Evolutionary conservation across 2,888 invertebrate species (phyloP).

Genomic region (Phragmatobia fuliginosa): DNA sequence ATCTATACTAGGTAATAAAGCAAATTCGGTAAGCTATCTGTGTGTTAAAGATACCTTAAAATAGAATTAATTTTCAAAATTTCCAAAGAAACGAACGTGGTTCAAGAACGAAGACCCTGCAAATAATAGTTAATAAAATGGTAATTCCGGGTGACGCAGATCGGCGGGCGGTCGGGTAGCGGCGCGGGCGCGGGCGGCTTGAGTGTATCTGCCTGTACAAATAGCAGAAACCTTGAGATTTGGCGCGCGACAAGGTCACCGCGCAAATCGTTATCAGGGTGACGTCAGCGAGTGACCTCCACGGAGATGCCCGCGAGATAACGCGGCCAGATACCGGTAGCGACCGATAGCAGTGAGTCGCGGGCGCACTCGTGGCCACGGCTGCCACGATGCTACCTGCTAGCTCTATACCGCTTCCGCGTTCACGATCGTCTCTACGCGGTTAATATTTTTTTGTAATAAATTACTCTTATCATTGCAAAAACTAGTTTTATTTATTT

Average conservation of each 20-base stretch:
- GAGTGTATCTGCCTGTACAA: constrained; percentile 82
- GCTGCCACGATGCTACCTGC: constrained; percentile 29
- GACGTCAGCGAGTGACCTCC: constrained; percentile 84
- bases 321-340: constrained; percentile 73
- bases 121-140: constrained; percentile 76
- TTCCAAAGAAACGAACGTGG: constrained; percentile 47
- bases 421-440: constrained; percentile 2
- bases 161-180: constrained; percentile 53
- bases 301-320: constrained; percentile 82
- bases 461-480: background rate
- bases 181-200: constrained; percentile 63
- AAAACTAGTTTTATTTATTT: background rate
- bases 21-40: constrained; percentile 15
- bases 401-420: constrained; percentile 43
- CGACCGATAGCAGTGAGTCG: constrained; percentile 76
- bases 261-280: constrained; percentile 86
- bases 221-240: constrained; percentile 85
- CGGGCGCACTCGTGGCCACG: constrained; percentile 51
- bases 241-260: constrained; percentile 85
- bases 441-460: background rate
- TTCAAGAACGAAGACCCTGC: constrained; percentile 59
- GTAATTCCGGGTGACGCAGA: constrained; percentile 76
- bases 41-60: constrained; percentile 19
- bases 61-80: constrained; percentile 33
- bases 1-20: constrained; percentile 36